phyloP scores from a whole-genome alignment of 92 coral and sea anemone genomes.

The Micromussa lordhowensis region DNA sequence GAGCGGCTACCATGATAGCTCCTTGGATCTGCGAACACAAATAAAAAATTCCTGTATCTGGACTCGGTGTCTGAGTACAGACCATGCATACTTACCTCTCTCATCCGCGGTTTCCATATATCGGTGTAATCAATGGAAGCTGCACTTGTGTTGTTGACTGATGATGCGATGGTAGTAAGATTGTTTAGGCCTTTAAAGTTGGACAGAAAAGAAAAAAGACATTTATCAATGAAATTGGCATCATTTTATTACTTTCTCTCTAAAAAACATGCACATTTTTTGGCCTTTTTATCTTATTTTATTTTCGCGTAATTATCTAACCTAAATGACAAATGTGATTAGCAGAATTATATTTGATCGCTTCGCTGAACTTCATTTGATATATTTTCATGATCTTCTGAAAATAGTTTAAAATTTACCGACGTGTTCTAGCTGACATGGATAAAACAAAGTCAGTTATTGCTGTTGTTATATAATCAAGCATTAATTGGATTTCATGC shows the following conservation, averaged over 20 bases:
- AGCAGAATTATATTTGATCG: too few species aligned
- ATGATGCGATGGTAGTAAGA: neutral
- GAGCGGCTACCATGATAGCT: slow-evolving; percentile 90
- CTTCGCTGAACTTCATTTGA: too few species aligned
- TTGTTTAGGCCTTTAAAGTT: neutral
- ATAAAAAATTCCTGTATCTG: neutral
- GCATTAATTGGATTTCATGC: too few species aligned
- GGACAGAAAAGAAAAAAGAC: neutral
- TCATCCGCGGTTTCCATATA: slow-evolving; percentile 69
- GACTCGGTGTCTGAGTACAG: neutral
- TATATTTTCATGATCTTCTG: too few species aligned
- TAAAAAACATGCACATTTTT: neutral
- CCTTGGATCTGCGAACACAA: slow-evolving; percentile 80
- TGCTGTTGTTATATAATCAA: too few species aligned
- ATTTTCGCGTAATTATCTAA: neutral
- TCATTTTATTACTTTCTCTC: neutral
- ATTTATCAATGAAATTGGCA: neutral
- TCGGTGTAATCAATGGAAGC: slow-evolving; percentile 38
- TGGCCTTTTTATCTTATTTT: neutral
- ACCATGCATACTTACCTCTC: slow-evolving; percentile 42
- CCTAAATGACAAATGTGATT: too few species aligned
- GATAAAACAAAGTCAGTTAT: neutral
- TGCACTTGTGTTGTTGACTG: neutral
- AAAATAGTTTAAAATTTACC: too few species aligned
- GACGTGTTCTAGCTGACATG: neutral